These are phyloP conservation scores for Drosophila gaucha DNA, from an alignment of 2,888 invertebrate species.

Conservation along the genomic window DNA sequence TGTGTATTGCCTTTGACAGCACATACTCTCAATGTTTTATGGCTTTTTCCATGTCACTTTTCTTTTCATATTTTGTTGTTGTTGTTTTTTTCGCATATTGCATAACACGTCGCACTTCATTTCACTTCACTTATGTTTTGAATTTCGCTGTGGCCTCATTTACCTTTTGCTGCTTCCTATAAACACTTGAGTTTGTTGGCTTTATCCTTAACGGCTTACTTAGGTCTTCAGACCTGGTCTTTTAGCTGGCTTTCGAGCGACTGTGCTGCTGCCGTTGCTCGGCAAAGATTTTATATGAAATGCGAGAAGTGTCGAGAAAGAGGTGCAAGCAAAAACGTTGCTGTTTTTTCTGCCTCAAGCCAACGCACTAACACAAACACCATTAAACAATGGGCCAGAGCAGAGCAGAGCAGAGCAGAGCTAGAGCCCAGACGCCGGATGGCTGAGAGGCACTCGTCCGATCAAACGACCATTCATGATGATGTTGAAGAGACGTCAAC, in stretches of 20 bases:
- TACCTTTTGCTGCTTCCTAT: slow-evolving; percentile 79
- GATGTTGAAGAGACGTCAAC: slow-evolving; percentile 54
- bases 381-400: slow-evolving; percentile 48
- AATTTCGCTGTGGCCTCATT: slow-evolving; percentile 39
- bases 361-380: slow-evolving; percentile 47
- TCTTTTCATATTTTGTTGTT: slow-evolving; percentile 15
- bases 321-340: slow-evolving; percentile 47
- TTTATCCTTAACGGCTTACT: slow-evolving; percentile 61
- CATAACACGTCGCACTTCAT: slow-evolving; percentile 67
- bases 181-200: slow-evolving; percentile 48
- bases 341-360: slow-evolving; percentile 35
- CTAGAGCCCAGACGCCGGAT: slow-evolving; percentile 37
- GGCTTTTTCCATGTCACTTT: slow-evolving; percentile 33
- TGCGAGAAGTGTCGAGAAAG: slow-evolving; percentile 65
- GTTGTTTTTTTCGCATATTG: slow-evolving; percentile 51
- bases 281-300: slow-evolving; percentile 82
- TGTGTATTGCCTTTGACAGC: slow-evolving; percentile 2
- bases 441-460: slow-evolving; percentile 49
- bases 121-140: slow-evolving; percentile 59
- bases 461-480: slow-evolving; percentile 37
- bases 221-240: slow-evolving; percentile 53
- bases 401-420: slow-evolving; percentile 25
- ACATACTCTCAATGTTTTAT: slow-evolving; percentile 17
- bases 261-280: slow-evolving; percentile 71
- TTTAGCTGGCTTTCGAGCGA: slow-evolving; percentile 67